Evolutionary conservation across 1,140 invertebrate species (phyloP).

Genomic region (Hylaeus volcanicus): DNA sequence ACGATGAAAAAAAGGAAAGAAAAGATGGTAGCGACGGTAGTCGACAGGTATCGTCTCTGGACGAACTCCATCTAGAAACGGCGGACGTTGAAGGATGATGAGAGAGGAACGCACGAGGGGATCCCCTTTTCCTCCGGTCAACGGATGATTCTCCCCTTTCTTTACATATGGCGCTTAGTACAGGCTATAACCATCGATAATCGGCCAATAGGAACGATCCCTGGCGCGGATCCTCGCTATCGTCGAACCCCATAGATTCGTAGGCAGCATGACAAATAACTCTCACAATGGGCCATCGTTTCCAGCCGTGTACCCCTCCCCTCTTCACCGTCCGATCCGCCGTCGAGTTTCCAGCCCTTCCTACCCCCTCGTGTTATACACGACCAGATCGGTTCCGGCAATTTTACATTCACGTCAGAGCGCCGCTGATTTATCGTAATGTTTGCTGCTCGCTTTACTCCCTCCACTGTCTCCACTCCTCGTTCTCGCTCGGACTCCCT

Average conservation of each 20-base stretch:
- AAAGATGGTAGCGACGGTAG: slow-evolving; percentile 4
- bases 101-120: neutral
- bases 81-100: neutral
- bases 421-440: slow-evolving; percentile 78
- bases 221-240: slow-evolving; percentile 50
- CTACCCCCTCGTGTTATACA: slow-evolving; percentile 74
- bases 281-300: slow-evolving; percentile 76
- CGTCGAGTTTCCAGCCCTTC: slow-evolving; percentile 62
- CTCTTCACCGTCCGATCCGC: slow-evolving; percentile 40
- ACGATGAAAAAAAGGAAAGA: neutral
- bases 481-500: neutral
- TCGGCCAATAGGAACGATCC: slow-evolving; percentile 69
- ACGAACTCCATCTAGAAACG: neutral
- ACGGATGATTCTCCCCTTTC: slow-evolving; percentile 35
- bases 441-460: slow-evolving; percentile 66
- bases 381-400: slow-evolving; percentile 79
- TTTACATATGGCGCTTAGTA: slow-evolving; percentile 68
- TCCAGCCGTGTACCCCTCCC: slow-evolving; percentile 50
- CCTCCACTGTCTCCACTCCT: slow-evolving; percentile 7
- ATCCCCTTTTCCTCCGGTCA: slow-evolving; percentile 21
- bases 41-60: slow-evolving; percentile 4
- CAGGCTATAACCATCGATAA: slow-evolving; percentile 75
- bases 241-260: slow-evolving; percentile 69
- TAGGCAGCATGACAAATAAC: slow-evolving; percentile 79
- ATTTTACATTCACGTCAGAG: slow-evolving; percentile 78